These are phyloP conservation scores for Muscicapa striata DNA, from an alignment of 2,797 vertebrate species.

Conservation along the genomic window DNA sequence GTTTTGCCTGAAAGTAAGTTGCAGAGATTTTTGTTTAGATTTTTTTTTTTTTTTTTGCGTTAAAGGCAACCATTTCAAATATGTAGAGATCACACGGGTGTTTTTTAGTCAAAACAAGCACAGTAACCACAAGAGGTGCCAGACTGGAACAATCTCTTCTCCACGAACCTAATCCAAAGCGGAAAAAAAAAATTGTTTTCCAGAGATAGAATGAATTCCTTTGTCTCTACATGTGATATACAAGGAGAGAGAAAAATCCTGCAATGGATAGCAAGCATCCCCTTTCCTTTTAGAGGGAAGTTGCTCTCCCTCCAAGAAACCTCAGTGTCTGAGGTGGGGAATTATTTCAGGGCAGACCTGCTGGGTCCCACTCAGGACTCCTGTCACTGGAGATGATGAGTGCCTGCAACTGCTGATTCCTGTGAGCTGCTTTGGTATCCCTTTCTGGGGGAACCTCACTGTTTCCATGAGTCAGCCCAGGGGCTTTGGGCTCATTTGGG, in stretches of 20 bases:
- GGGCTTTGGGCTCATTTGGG: neutral
- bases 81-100: conserved; percentile 48
- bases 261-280: neutral
- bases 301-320: neutral
- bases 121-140: conserved; percentile 57
- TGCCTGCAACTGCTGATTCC: neutral
- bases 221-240: conserved; percentile 1
- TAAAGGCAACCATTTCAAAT: conserved; percentile 58
- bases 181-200: neutral
- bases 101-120: conserved; percentile 66
- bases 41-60: neutral
- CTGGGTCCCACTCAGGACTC: neutral
- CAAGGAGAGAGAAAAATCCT: conserved; percentile 20
- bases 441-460: neutral
- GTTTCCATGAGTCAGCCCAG: neutral
- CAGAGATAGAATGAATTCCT: conserved; percentile 43
- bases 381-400: rapidly evolving
- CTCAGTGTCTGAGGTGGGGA: neutral
- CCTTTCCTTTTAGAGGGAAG: neutral
- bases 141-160: conserved; percentile 64
- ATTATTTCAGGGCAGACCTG: neutral
- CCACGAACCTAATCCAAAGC: conserved; percentile 22
- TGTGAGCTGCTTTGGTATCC: rapidly evolving
- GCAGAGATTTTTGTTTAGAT: neutral
- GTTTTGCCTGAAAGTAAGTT: neutral